Evolutionary conservation across 2,888 invertebrate genomes (phyloP), one percentile per base, ranked within the genome.

Genomic region (Melieria omissa): DNA sequence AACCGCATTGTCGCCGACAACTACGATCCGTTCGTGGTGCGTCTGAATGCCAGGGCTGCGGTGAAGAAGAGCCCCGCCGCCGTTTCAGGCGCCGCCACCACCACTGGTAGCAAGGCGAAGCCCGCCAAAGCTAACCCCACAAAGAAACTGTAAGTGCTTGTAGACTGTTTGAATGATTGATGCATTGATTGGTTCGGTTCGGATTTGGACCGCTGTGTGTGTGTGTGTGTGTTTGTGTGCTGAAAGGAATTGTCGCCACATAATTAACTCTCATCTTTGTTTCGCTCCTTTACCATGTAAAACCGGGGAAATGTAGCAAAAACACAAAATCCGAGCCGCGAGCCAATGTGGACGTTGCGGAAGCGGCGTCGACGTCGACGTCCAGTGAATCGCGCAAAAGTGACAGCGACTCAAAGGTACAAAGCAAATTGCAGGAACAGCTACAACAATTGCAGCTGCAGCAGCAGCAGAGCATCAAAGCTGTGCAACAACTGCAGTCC

Each of bases 11-110:
- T 95, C 76, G 90, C 92, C 64, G 90, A 91, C 76, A 93, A 93
- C 65, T 95, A 95, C 86, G 95, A 95, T 84, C 95, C 95, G 0
- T 95, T 95, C 71, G 92, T 93, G 77, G 95, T 95, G 0, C 82
- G 85, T 64, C 76, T 86, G 68, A 80, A 83, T 42, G 79, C 81
- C 8, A 79, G 81, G 29, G 71, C 81, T 29, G 78, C 77, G 41
- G 72, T 70, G 54, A 76, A 76, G 70, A 74, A 73, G 60, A 61
- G 74, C 8, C n/a, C 69, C 10, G 47, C 58, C 4, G 29, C 61
- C 65, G 16, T 52, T 58, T 49, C 14, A 73, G 29, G 44, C 62
- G 55, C 49, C 73, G 61, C 45, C 71, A 55, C 44, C 73, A 71
- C 77, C 58, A 72, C 71, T 1, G 52, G 62, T 58, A 55, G 63